A percentile compares a stretch with the other conserved stretches of the same genome.
phyloP scores from a whole-genome alignment of 1,140 invertebrate species.

The Laupala kohalensis region DNA sequence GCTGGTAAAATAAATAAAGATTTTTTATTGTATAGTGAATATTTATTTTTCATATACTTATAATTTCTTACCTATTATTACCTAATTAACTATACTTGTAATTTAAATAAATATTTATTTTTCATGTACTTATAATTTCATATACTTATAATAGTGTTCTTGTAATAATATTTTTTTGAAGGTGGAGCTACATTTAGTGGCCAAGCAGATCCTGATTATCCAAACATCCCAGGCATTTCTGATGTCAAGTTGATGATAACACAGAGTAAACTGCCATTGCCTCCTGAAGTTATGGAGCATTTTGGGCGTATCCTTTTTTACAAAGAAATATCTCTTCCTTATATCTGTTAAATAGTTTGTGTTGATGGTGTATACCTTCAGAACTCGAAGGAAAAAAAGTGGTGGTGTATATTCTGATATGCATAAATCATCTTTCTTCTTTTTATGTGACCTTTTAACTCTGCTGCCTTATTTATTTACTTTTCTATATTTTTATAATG shows the following conservation, averaged over 20 bases:
- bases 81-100: too few species aligned
- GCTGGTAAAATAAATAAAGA: conserved; percentile 24
- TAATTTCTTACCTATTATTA: not conserved
- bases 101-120: not conserved
- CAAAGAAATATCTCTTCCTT: too few species aligned
- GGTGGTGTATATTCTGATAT: too few species aligned
- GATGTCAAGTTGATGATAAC: conserved; percentile 66
- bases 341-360: too few species aligned
- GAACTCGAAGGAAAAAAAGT: too few species aligned
- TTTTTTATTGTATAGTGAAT: conserved; percentile 22
- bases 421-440: too few species aligned
- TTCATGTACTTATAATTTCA: not conserved
- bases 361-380: too few species aligned
- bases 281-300: conserved; percentile 84
- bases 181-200: conserved; percentile 68
- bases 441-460: too few species aligned
- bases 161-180: conserved; percentile 25
- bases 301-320: conserved; percentile 79
- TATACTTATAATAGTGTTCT: conserved; percentile 12
- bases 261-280: conserved; percentile 72
- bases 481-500: too few species aligned
- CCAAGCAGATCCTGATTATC: conserved; percentile 80
- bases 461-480: too few species aligned
- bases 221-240: conserved; percentile 51
- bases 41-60: not conserved